Percentiles rank a stretch among this genome's conserved stretches.
Evolutionary conservation across 2,888 invertebrate species (phyloP).

Genomic region (Cyclophora albipunctata): DNA sequence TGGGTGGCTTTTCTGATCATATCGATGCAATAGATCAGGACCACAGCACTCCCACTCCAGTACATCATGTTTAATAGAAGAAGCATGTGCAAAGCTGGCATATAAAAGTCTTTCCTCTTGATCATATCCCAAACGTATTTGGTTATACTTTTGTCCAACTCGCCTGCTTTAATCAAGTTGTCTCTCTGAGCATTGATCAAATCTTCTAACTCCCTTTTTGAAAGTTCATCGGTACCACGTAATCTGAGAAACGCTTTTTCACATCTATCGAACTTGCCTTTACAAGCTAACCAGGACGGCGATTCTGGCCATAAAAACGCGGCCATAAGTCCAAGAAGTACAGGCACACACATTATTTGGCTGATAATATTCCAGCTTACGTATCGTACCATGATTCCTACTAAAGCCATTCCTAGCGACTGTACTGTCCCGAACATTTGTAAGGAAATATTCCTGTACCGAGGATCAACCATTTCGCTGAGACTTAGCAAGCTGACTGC

Average conservation of each 20-base stretch:
- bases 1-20: constrained; percentile 13
- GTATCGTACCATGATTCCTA: constrained; percentile 7
- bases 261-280: constrained; percentile 18
- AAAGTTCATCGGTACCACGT: constrained; percentile 12
- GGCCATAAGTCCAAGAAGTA: constrained; percentile 8
- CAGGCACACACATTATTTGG: constrained; percentile 11
- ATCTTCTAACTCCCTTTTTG: constrained; percentile 14
- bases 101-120: constrained; percentile 18
- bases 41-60: constrained; percentile 18
- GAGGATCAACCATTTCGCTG: constrained; percentile 15
- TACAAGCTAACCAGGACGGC: constrained; percentile 20
- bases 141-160: too few relatives aligned
- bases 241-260: constrained; percentile 16
- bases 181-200: constrained; percentile 14
- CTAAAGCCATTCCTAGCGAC: constrained; percentile 3
- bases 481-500: constrained; percentile 10
- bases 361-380: constrained; percentile 15
- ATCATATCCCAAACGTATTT: not conserved
- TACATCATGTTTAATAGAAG: constrained; percentile 16
- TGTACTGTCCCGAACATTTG: constrained; percentile 6
- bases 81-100: constrained; percentile 18
- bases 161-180: not conserved
- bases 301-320: constrained; percentile 20
- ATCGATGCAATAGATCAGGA: constrained; percentile 16
- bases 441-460: constrained; percentile 8